Conservation (phyloP, 2,113 vertebrate genomes). For the Turdus rufiventris region DNA sequence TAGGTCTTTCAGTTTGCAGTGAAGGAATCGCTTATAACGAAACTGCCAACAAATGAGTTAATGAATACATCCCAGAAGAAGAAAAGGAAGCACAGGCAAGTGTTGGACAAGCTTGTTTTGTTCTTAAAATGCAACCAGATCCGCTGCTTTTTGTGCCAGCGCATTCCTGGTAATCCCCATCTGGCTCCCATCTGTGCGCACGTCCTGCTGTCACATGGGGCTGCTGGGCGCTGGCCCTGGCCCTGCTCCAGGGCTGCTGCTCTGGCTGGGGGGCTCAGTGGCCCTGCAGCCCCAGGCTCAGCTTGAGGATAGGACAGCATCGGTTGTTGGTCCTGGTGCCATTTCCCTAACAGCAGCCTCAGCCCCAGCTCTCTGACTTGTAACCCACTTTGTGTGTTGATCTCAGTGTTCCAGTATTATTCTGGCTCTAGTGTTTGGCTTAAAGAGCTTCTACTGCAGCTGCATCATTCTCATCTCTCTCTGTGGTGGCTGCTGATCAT, state of each 20-base stretch:
- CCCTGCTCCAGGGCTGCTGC: neutral
- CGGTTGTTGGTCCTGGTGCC: neutral
- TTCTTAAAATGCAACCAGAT: conserved; percentile 31
- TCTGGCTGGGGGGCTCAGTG: neutral
- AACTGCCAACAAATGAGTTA: conserved; percentile 87
- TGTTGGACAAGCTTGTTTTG: conserved; percentile 27
- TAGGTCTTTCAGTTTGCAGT: conserved; percentile 97
- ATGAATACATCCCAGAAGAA: conserved; percentile 95
- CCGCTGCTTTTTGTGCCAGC: neutral
- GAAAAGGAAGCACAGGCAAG: conserved; percentile 95
- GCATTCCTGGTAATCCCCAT: conserved; percentile 47
- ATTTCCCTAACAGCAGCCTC: neutral
- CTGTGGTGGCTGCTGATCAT: neutral
- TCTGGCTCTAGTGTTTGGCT: neutral
- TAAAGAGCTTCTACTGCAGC: neutral
- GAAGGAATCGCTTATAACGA: conserved; percentile 90
- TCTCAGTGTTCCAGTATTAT: neutral
- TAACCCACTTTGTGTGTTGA: neutral
- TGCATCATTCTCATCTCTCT: neutral
- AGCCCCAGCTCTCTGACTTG: neutral
- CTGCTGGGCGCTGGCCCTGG: neutral
- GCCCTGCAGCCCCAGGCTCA: neutral
- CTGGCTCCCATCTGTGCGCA: conserved; percentile 4
- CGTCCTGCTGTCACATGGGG: neutral
- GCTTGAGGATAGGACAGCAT: neutral